These are phyloP conservation scores for Epicampocera succincta DNA, from an alignment of 2,888 invertebrate species.

Conservation along the genomic window DNA sequence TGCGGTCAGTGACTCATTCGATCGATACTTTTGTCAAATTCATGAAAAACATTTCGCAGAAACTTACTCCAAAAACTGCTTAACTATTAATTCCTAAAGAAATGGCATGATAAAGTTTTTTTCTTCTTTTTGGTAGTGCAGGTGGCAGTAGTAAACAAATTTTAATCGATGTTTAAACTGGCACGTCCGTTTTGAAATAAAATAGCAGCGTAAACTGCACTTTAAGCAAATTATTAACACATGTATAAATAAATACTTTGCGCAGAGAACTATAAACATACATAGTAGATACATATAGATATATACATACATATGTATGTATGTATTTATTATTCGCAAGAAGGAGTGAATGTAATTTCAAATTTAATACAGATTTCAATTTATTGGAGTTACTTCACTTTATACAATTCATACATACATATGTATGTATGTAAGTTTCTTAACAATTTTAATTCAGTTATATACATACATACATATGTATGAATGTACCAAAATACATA, in stretches of 20 bases:
- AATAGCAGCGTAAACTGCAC: conserved; percentile 28
- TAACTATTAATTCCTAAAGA: conserved; percentile 29
- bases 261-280: neutral
- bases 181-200: conserved; percentile 57
- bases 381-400: too few species aligned
- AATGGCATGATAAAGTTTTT: conserved; percentile 42
- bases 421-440: too few species aligned
- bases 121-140: conserved; percentile 26
- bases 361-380: neutral
- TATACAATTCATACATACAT: too few species aligned
- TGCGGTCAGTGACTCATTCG: conserved; percentile 65
- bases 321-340: neutral
- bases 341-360: neutral
- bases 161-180: conserved; percentile 32
- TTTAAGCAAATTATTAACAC: conserved; percentile 42
- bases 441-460: too few species aligned
- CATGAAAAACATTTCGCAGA: conserved; percentile 58
- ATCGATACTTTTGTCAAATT: conserved; percentile 49
- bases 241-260: neutral
- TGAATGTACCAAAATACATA: too few species aligned
- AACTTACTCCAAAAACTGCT: conserved; percentile 54
- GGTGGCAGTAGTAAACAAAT: conserved; percentile 44
- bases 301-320: neutral
- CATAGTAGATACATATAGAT: neutral
- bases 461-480: too few species aligned